A percentile compares a stretch with the other conserved stretches of the same genome.
These are phyloP conservation scores for Cataglyphis rosenhaueri DNA, from an alignment of 2,888 invertebrate species.

Conservation along the genomic window DNA sequence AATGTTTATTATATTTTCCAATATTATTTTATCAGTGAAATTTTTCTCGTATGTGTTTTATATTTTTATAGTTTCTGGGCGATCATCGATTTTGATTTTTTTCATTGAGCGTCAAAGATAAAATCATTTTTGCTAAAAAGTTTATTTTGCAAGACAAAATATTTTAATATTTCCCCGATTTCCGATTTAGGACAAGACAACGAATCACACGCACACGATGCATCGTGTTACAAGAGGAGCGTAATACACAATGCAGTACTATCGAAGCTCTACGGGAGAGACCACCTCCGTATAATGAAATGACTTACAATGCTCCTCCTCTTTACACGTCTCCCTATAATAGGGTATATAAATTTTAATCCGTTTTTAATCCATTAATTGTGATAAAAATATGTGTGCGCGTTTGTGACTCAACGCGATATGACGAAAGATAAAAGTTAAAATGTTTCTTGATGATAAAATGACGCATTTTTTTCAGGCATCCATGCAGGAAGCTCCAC, in stretches of 20 bases:
- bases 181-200: background rate
- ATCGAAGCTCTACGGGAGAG: slow-evolving; percentile 68
- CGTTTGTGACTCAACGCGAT: slow-evolving; percentile 10
- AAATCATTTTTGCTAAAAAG: background rate
- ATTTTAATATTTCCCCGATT: background rate
- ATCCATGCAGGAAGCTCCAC: slow-evolving; percentile 67
- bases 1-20: background rate
- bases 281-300: slow-evolving; percentile 81
- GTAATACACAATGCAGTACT: background rate
- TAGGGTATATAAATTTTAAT: slow-evolving; percentile 61
- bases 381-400: background rate
- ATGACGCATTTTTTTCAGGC: slow-evolving; percentile 42
- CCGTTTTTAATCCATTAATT: slow-evolving; percentile 12
- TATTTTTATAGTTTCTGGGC: background rate
- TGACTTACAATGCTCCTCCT: slow-evolving; percentile 75
- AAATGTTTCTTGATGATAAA: slow-evolving; percentile 12
- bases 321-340: slow-evolving; percentile 71
- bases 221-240: background rate
- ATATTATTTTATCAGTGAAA: background rate
- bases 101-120: background rate
- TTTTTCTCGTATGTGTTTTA: background rate
- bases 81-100: background rate
- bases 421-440: slow-evolving; percentile 35
- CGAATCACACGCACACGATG: background rate
- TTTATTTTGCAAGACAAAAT: background rate